Evolutionary conservation across 2,888 invertebrate genomes (phyloP).

Genomic region (Philereme vetulata): DNA sequence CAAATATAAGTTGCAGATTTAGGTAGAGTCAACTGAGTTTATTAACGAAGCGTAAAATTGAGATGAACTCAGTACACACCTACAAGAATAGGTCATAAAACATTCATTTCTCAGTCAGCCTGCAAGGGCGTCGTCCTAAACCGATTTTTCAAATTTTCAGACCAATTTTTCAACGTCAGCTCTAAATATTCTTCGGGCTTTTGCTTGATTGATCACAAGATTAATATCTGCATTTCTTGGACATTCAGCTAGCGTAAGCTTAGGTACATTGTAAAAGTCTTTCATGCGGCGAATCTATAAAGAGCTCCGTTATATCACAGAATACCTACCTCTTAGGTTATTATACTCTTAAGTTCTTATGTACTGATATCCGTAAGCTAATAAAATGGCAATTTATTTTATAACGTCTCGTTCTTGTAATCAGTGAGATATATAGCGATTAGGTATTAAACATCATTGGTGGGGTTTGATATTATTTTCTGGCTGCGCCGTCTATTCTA

Average conservation of each 20-base stretch:
- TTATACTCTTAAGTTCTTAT: not conserved
- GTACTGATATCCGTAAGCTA: constrained; percentile 1
- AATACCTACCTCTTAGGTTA: not conserved
- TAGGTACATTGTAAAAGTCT: constrained; percentile 11
- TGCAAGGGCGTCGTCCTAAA: constrained; percentile 34
- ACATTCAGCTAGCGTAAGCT: constrained; percentile 20
- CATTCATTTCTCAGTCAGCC: constrained; percentile 31
- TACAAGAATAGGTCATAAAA: constrained; percentile 26
- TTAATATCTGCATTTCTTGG: constrained; percentile 33
- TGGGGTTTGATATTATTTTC: no score
- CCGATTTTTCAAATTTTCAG: constrained; percentile 45
- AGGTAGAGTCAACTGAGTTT: constrained; percentile 7
- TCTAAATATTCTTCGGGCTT: constrained; percentile 41
- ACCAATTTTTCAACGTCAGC: constrained; percentile 50
- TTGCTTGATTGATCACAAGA: constrained; percentile 44
- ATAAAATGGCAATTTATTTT: constrained; percentile 11
- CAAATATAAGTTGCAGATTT: no score
- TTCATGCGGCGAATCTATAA: constrained; percentile 4
- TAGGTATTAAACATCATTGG: no score
- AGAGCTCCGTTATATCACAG: constrained; percentile 2
- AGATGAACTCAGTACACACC: constrained; percentile 9
- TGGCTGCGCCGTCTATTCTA: no score
- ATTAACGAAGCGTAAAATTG: constrained; percentile 9
- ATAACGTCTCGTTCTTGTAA: constrained; percentile 17
- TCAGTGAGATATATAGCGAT: constrained; percentile 14